phyloP scores from a whole-genome alignment of 2,888 invertebrate genomes.

The Pilophorus perplexus region DNA sequence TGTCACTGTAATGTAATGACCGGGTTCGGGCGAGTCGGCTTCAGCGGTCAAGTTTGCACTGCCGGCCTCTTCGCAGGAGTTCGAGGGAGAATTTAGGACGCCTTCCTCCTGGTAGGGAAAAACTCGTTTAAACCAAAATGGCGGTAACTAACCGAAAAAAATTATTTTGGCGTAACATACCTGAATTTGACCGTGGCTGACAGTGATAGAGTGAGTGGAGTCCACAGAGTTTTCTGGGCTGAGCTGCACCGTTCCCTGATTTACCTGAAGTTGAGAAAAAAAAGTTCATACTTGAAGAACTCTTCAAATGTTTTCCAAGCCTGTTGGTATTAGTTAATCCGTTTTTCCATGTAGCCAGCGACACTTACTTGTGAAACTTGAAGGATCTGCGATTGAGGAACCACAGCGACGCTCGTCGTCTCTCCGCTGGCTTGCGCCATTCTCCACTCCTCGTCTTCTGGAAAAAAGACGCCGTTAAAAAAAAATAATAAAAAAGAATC shows the following conservation, averaged over 20 bases:
- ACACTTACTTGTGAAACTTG: constrained; percentile 36
- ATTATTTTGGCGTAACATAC: too few relatives aligned
- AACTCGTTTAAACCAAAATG: too few relatives aligned
- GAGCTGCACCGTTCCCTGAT: constrained; percentile 41
- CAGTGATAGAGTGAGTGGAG: constrained; percentile 43
- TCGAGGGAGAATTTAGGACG: constrained; percentile 40
- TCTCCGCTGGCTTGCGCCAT: constrained; percentile 41
- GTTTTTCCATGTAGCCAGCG: too few relatives aligned
- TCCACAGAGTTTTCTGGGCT: constrained; percentile 45
- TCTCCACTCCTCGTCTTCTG: constrained; percentile 44
- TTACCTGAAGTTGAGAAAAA: constrained; percentile 32
- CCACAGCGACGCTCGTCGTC: constrained; percentile 35
- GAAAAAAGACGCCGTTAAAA: constrained; percentile 22
- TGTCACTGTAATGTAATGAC: constrained; percentile 69
- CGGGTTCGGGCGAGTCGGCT: constrained; percentile 43
- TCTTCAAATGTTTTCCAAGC: too few relatives aligned
- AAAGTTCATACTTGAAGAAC: too few relatives aligned
- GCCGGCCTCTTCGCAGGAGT: constrained; percentile 42
- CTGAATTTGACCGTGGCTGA: constrained; percentile 35
- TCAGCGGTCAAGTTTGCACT: constrained; percentile 33
- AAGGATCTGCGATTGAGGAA: constrained; percentile 43
- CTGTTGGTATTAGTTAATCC: too few relatives aligned
- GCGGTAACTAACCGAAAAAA: too few relatives aligned
- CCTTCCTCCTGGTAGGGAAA: constrained; percentile 39
- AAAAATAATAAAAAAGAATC: too few relatives aligned